Evolutionary conservation across 2,797 vertebrate genomes (phyloP), one percentile per base, ranked within the genome.

Genomic region (Neosalanx taihuensis): DNA sequence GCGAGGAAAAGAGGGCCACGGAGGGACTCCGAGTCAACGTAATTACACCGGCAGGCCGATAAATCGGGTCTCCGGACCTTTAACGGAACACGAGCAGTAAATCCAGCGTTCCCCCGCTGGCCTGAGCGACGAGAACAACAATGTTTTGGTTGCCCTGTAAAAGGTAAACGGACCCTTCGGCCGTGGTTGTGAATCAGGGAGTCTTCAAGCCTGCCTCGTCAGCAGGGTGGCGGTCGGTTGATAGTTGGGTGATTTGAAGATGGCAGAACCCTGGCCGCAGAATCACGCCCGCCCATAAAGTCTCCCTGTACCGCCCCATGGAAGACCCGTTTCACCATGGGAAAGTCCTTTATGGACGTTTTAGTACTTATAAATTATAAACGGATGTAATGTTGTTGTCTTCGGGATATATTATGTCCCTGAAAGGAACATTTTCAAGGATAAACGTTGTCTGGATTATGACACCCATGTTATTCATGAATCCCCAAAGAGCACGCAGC

Each of bases 1-100:
- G 79, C 84, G 87, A 88, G 17, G 72, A 89, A 74, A 83, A 70
- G 76, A 82, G 79, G 80, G 73, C 83, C 83, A 88, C 79, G 70
- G 35, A 84, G 87, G 88, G 84, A 84, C 85, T 87, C 84, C 76
- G 65, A 41, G 81, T 82, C 84, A 74, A 80, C 78, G 61, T 89
- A 92, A 92, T 91, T 91, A 92, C 89, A 89, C 70, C 65, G 67
- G 81, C 80, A 71, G 75, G 79, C 81, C 83, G 78, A 91, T 92
- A 90, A 89, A 90, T 91, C 82, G 70, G 59, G 77, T 46, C 65
- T 74, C 60, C 75, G 65, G 72, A 87, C 87, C 82, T 81, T 83
- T 84, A 72, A 83, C 83, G 70, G 77, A 70, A 57, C 35, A 57
- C 64, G 41, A 69, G 83, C 84, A 85, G 83, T 89, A 88, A 89